Base-by-base conservation (phyloP, 2,888 invertebrate genomes). In the Metalampra italica region DNA sequence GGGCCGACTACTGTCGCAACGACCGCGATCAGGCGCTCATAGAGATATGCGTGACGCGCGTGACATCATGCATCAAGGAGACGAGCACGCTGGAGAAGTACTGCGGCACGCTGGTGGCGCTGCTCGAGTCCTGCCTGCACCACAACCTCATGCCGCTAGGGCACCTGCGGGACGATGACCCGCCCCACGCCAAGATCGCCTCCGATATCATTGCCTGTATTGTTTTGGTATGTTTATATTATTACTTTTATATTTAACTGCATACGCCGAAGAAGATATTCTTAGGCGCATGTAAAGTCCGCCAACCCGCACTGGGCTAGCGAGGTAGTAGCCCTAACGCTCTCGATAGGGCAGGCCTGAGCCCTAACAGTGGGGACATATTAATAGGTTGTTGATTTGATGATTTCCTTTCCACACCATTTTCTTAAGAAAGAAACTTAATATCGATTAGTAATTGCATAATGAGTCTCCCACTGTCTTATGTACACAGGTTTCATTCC, bases 111-210 rank as follows among this genome's bases (percentile, higher is more conserved):
- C 84, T 98, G 57, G 96, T 98, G 15, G 92, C 93, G 38, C 85
- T 98, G 46, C 86, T 98, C 52, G 96, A 97, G 86, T 95, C 95
- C 32, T 98, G 97, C 70, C 87, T 98, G 59, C 93, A 95, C 73
- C 96, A 97, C 90, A 96, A 96, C 81, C 90, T 97, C 60, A 95
- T 96, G 84, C 95, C 96, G 0, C 75, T 90, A 0, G 86, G 86
- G 1, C 87, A 89, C 57, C 82, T 91, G 15, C 89, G 93, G 62
- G 95, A 96, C 80, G 95, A 96, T 71, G 97, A 98, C 85, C 96
- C 97, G 36, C 97, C 98, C 0, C 98, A 98, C 91, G 97, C 97
- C 43, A 98, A 98, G 88, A 98, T 98, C 70, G 97, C 97, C 14
- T 96, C 97, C 42, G 98, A 98, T 87, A 94, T 98, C 56, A 95